phyloP scores from a whole-genome alignment of 2,888 invertebrate genomes.

The Chirona hameri region DNA sequence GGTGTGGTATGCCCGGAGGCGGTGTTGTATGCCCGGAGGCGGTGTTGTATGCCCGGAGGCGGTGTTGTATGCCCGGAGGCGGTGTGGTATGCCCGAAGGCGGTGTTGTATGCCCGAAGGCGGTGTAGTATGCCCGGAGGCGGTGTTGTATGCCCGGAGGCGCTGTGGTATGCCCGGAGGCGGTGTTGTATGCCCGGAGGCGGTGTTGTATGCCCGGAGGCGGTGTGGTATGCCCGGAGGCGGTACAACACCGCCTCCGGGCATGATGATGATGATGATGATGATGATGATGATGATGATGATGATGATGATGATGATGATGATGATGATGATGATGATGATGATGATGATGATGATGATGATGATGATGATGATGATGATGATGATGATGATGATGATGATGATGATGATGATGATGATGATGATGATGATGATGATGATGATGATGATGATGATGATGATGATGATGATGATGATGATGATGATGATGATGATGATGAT shows the following conservation, averaged over 20 bases:
- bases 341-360: slow-evolving; percentile 22
- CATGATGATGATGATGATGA: slow-evolving; percentile 22
- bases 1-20: too few species aligned
- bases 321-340: slow-evolving; percentile 22
- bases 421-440: slow-evolving; percentile 22
- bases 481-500: slow-evolving; percentile 7
- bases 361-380: slow-evolving; percentile 22
- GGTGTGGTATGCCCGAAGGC: too few species aligned
- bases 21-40: too few species aligned
- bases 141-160: too few species aligned
- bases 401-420: slow-evolving; percentile 22
- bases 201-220: too few species aligned
- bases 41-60: too few species aligned
- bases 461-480: slow-evolving; percentile 22
- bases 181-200: too few species aligned
- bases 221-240: too few species aligned
- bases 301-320: slow-evolving; percentile 22
- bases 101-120: too few species aligned
- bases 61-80: too few species aligned
- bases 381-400: slow-evolving; percentile 22
- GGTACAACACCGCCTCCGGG: background rate
- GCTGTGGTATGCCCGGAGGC: too few species aligned
- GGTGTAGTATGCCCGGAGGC: too few species aligned
- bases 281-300: slow-evolving; percentile 22
- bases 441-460: slow-evolving; percentile 22